Percentiles rank a stretch among this genome's conserved stretches.
Evolutionary conservation across 2,113 vertebrate genomes (phyloP).

Genomic region (Istiophorus platypterus): DNA sequence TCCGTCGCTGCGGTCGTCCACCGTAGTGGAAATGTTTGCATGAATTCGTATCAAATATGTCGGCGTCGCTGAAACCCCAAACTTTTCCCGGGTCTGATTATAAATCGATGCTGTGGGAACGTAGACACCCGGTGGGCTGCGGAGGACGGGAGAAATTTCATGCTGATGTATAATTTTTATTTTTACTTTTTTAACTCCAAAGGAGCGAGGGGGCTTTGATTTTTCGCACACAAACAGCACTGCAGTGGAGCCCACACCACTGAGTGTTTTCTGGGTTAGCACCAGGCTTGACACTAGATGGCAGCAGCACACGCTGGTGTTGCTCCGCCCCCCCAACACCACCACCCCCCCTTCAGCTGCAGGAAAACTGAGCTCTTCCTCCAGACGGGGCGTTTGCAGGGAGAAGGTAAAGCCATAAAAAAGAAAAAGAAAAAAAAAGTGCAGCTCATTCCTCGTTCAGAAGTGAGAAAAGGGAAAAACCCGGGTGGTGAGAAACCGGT

Average conservation of each 20-base stretch:
- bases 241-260: background rate
- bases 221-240: background rate
- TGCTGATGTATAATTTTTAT: constrained; percentile 16
- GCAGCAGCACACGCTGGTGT: constrained; percentile 72
- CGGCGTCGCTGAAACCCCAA: constrained; percentile 37
- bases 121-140: background rate
- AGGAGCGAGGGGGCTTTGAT: background rate
- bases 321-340: no score
- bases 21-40: constrained; percentile 58
- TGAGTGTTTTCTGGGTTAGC: constrained; percentile 33
- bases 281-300: constrained; percentile 76
- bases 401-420: constrained; percentile 59
- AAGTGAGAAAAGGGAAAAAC: no score
- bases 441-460: no score
- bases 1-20: constrained; percentile 54
- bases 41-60: constrained; percentile 40
- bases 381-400: constrained; percentile 33
- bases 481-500: constrained; percentile 28
- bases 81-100: background rate
- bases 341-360: constrained; percentile 18
- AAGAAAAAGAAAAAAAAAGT: constrained; percentile 4
- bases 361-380: constrained; percentile 46
- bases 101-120: constrained; percentile 17
- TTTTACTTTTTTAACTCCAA: background rate
- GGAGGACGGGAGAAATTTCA: background rate